Evolutionary conservation across 2,797 vertebrate genomes (phyloP).

Genomic region (Eulemur mongoz): DNA sequence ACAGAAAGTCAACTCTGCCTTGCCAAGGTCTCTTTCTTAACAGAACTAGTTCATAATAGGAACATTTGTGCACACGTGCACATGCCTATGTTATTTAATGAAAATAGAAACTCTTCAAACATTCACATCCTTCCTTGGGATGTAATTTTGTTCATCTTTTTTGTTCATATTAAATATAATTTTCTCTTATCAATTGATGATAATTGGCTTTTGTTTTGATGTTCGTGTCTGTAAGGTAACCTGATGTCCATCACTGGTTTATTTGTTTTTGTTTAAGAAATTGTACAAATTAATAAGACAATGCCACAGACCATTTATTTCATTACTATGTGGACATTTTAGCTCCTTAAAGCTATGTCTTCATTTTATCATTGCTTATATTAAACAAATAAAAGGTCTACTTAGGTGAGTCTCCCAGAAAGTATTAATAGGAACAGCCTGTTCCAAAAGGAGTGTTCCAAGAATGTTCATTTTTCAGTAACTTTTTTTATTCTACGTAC

Average conservation of each 20-base stretch:
- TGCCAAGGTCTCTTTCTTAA: neutral
- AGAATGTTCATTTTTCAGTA: slow-evolving; percentile 24
- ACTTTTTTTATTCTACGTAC: neutral
- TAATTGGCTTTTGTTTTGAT: slow-evolving; percentile 4
- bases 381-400: neutral
- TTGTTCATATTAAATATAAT: neutral
- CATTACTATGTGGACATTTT: neutral
- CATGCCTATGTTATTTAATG: neutral
- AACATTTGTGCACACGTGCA: too few relatives aligned
- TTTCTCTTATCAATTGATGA: neutral
- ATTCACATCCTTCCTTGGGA: neutral
- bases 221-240: neutral
- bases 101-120: neutral
- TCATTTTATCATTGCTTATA: slow-evolving; percentile 21
- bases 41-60: neutral
- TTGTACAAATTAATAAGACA: neutral
- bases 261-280: slow-evolving; percentile 7
- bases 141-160: neutral
- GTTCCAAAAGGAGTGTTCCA: neutral
- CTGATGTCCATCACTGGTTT: neutral
- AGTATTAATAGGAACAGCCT: neutral
- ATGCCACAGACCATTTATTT: neutral
- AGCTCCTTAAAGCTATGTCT: neutral
- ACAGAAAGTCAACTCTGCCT: neutral
- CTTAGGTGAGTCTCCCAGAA: neutral